Base-by-base conservation (phyloP, 2,888 invertebrate species). In the Neocrepidodera transversa region DNA sequence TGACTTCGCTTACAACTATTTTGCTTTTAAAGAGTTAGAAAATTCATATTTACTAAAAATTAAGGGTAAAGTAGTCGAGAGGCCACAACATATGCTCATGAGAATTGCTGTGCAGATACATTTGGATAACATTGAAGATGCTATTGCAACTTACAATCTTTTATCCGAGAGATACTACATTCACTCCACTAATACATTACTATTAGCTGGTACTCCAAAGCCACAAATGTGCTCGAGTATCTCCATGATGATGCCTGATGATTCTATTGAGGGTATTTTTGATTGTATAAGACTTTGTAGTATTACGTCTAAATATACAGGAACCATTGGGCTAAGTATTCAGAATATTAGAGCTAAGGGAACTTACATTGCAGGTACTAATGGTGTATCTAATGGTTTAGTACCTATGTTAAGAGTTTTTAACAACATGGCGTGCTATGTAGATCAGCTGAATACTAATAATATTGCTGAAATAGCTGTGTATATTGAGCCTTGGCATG, bases 31-130 rank as follows among this genome's bases (percentile, higher is more conserved):
- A 85, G 98, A 98, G 0, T 81, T 99, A 52, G 98, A 99, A 75
- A 85, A 94, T 40, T 97, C 97, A 0, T 99, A 98, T 79, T 82
- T 99, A 66, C 80, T 98, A 58, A 95, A 93, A 81, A 92, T 97
- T 51, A 85, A 94, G 76, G 91, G 90, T 0, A 94, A 93, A 85
- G 91, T 97, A 48, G 96, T 87, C 1, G 99, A 99, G 79, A 86
- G 98, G 20, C 99, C 99, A 0, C 98, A 99, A 75, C 97, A 99
- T 73, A 94, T 99, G 97, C 81, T 99, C 57, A 99, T 99, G 99
- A 82, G 99, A 71, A 97, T 97, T 0, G 82, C 98, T 1, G 91
- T 99, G 62, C 98, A 97, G 1, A 68, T 99, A 71, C 98, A 99
- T 77, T 92, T 91, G 1, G 90, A 93, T 67, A 92, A 98, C 75